Evolutionary conservation across 2,888 invertebrate genomes (phyloP).

Genomic region (Eilema sororculum): DNA sequence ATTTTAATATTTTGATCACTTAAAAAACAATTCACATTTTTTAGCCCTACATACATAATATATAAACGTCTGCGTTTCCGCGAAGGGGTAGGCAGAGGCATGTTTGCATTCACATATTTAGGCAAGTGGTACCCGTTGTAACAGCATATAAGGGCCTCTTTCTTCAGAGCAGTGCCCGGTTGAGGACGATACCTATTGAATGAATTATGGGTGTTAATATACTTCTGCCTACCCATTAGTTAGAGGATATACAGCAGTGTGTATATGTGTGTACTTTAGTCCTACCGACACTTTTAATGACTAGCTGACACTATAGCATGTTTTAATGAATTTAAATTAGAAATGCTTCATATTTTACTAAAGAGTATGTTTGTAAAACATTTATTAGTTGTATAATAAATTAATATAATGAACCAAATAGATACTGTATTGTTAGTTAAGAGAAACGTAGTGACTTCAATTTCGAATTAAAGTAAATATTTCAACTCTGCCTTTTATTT

Average conservation of each 20-base stretch:
- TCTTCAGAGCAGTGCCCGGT: too few species aligned
- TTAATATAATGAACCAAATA: slow-evolving; percentile 67
- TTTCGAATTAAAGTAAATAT: slow-evolving; percentile 75
- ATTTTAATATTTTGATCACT: slow-evolving; percentile 22
- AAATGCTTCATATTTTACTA: slow-evolving; percentile 66
- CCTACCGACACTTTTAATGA: slow-evolving; percentile 19
- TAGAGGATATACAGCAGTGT: neutral
- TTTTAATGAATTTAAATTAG: slow-evolving; percentile 46
- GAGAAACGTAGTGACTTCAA: slow-evolving; percentile 76
- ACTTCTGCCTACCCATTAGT: neutral
- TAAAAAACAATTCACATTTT: slow-evolving; percentile 14
- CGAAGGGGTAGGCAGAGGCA: neutral
- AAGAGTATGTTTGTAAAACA: slow-evolving; percentile 78
- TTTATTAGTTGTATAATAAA: slow-evolving; percentile 72
- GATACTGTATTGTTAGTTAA: slow-evolving; percentile 68
- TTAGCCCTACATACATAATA: neutral
- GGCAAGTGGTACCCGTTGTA: neutral
- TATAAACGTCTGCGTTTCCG: neutral
- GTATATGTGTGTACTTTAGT: slow-evolving; percentile 8
- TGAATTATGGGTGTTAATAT: neutral
- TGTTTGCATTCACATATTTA: neutral
- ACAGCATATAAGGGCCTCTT: too few species aligned
- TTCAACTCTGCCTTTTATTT: slow-evolving; percentile 56
- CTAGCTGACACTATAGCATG: slow-evolving; percentile 34
- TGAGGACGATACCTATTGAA: too few species aligned